Percentiles rank a stretch among this genome's conserved stretches.
phyloP scores from a whole-genome alignment of 2,113 vertebrate species.

The Ageneiosus marmoratus region DNA sequence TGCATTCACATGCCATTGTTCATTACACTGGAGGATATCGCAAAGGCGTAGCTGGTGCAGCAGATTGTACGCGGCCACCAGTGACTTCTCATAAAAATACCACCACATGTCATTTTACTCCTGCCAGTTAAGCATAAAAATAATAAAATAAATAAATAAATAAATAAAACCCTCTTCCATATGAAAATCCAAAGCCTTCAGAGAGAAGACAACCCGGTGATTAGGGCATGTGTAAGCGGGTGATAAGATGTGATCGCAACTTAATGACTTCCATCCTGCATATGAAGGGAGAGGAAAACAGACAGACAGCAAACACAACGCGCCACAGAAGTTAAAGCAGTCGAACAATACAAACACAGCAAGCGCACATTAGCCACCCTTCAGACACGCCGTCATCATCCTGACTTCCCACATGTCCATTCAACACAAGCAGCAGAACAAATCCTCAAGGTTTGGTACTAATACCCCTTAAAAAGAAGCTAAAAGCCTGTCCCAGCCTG shows the following conservation, averaged over 20 bases:
- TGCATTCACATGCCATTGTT: constrained; percentile 11
- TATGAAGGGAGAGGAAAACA: constrained; percentile 23
- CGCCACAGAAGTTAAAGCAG: constrained; percentile 31
- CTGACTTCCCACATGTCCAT: constrained; percentile 15
- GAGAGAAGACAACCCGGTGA: constrained; percentile 36
- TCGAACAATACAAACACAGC: constrained; percentile 7
- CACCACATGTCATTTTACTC: constrained; percentile 31
- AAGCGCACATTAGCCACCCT: constrained; percentile 12
- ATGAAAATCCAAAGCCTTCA: constrained; percentile 16
- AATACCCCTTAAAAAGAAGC: constrained; percentile 47
- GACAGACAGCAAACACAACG: constrained; percentile 29
- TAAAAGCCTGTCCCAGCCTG: constrained; percentile 38
- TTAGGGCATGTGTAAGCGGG: constrained; percentile 30
- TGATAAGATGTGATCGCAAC: constrained; percentile 44
- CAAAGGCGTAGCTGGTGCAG: background rate
- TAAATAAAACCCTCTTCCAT: background rate
- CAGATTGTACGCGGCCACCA: constrained; percentile 4
- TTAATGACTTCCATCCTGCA: constrained; percentile 47
- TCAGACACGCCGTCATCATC: constrained; percentile 19
- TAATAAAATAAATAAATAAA: background rate
- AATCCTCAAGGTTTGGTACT: constrained; percentile 28
- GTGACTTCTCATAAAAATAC: constrained; percentile 30
- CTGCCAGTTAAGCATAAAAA: constrained; percentile 10
- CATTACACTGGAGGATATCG: constrained; percentile 2
- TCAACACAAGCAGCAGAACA: constrained; percentile 24